These are phyloP conservation scores for Pristionchus entomophagus DNA, from an alignment of 2,888 invertebrate genomes.

Conservation along the genomic window DNA sequence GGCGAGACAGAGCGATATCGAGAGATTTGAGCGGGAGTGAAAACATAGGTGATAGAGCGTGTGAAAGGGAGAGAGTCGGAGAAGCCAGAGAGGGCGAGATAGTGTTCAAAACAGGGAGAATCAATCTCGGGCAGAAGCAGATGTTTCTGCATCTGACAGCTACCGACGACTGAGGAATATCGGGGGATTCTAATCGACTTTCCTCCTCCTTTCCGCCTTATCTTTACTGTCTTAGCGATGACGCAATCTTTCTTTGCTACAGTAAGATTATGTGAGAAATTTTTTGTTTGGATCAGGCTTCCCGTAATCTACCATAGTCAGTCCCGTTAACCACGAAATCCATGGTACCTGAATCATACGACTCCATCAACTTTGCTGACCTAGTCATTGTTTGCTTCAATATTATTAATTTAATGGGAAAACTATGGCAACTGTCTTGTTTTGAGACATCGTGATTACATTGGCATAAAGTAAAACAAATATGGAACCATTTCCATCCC, in stretches of 20 bases:
- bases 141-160: slow-evolving; percentile 39
- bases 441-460: background rate
- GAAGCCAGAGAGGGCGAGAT: background rate
- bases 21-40: background rate
- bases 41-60: background rate
- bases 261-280: background rate
- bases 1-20: background rate
- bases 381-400: too few relatives aligned
- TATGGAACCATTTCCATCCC: background rate
- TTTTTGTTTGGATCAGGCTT: background rate
- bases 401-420: background rate
- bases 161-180: slow-evolving; percentile 9
- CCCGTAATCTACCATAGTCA: background rate
- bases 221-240: background rate
- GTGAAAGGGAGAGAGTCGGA: background rate
- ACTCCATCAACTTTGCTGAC: background rate
- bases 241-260: background rate
- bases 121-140: slow-evolving; percentile 26
- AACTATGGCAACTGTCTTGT: background rate
- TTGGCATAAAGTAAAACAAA: background rate
- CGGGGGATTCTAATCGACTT: slow-evolving; percentile 27
- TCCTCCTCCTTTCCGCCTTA: background rate
- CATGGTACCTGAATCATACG: background rate
- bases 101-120: background rate
- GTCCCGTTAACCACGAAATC: background rate